A percentile compares a stretch with the other conserved stretches of the same genome.
These are phyloP conservation scores for Drosophila leontia DNA, from an alignment of 1,140 invertebrate genomes.

Conservation along the genomic window DNA sequence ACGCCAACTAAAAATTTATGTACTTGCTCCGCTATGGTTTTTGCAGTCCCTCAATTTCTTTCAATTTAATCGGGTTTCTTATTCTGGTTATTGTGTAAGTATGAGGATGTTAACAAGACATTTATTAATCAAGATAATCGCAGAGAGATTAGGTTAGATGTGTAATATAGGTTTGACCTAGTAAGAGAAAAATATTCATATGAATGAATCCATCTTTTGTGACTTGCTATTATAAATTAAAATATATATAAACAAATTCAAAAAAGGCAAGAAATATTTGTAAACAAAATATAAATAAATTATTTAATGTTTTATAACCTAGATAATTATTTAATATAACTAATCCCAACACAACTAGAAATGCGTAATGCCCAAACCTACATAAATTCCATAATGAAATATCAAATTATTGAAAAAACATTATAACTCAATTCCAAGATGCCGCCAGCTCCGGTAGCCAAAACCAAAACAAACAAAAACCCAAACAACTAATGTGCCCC, in stretches of 20 bases:
- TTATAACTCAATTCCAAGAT: conserved; percentile 20
- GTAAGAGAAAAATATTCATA: background rate
- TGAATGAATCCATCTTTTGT: background rate
- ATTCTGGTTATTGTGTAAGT: conserved; percentile 12
- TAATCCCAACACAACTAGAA: background rate
- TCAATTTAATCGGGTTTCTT: conserved; percentile 46
- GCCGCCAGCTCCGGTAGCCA: conserved; percentile 18
- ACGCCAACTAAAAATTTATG: conserved; percentile 75
- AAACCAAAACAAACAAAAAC: conserved; percentile 48
- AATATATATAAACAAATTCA: background rate
- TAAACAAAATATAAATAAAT: background rate
- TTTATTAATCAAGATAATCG: conserved; percentile 27
- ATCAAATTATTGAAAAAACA: conserved; percentile 2
- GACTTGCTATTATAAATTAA: background rate
- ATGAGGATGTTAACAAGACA: background rate
- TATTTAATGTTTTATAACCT: too few species aligned
- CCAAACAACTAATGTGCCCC: conserved; percentile 28
- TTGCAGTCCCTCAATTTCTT: conserved; percentile 56
- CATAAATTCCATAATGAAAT: background rate
- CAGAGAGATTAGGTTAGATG: background rate
- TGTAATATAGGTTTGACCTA: background rate
- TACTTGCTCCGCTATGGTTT: conserved; percentile 60
- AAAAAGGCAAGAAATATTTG: too few species aligned
- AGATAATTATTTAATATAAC: background rate
- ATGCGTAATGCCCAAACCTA: background rate